Evolutionary conservation across 92 coral and sea anemone species (phyloP).

Genomic region (Heteractis magnifica): DNA sequence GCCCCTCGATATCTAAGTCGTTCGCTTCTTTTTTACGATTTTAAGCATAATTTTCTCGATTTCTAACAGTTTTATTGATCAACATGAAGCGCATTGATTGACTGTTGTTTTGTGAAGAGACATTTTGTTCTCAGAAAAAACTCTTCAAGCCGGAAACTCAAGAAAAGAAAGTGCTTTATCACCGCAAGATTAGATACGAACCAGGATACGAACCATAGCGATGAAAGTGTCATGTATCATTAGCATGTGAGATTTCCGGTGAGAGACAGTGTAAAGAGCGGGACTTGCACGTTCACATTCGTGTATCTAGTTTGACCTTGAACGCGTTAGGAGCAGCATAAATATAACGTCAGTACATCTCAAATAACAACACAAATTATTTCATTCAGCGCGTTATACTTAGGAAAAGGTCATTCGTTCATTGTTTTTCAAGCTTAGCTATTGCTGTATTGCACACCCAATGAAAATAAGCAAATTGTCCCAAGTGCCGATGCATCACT

Average conservation of each 20-base stretch:
- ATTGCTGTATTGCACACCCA: not conserved
- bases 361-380: not conserved
- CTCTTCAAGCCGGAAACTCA: not conserved
- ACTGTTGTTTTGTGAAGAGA: not conserved
- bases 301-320: constrained; percentile 21
- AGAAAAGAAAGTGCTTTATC: no score
- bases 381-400: not conserved
- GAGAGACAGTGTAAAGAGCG: not conserved
- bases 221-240: not conserved
- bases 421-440: not conserved
- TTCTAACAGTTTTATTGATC: no score
- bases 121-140: not conserved
- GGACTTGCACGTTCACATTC: constrained; percentile 31
- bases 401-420: not conserved
- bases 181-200: no score
- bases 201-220: not conserved
- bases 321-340: not conserved
- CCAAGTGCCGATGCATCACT: not conserved
- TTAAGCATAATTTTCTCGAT: no score
- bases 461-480: not conserved
- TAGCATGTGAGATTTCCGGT: constrained; percentile 25
- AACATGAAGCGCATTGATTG: not conserved
- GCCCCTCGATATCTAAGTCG: no score
- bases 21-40: no score
- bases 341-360: not conserved